phyloP scores from a whole-genome alignment of 2,888 invertebrate species.

The Drosophila fungiperda region DNA sequence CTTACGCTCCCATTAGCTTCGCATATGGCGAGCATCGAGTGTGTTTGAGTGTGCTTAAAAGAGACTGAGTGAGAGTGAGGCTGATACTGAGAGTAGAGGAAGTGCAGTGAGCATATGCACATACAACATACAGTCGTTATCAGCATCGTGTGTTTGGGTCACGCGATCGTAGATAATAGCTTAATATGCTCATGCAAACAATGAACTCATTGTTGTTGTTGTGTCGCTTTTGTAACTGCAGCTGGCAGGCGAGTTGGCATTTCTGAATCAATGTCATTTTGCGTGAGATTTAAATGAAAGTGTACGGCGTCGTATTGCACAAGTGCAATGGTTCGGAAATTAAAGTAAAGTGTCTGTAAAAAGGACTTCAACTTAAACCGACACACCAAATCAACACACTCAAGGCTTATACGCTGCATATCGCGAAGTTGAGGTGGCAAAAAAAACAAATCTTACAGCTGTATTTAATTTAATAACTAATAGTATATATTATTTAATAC shows the following conservation, averaged over 20 bases:
- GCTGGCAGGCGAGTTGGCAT: background rate
- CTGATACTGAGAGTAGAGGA: background rate
- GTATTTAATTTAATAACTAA: too few relatives aligned
- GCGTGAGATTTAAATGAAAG: constrained; percentile 13
- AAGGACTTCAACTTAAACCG: constrained; percentile 35
- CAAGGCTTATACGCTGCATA: constrained; percentile 15
- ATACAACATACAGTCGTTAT: constrained; percentile 16
- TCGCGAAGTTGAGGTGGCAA: background rate
- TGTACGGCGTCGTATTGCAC: constrained; percentile 15
- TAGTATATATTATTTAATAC: background rate
- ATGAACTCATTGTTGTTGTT: constrained; percentile 1
- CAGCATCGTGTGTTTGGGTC: constrained; percentile 4
- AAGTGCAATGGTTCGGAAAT: constrained; percentile 30
- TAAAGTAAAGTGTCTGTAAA: constrained; percentile 37
- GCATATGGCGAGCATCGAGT: background rate
- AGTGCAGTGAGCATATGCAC: background rate
- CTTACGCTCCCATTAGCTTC: background rate
- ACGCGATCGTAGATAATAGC: constrained; percentile 5
- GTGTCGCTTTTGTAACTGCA: background rate
- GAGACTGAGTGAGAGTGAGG: background rate
- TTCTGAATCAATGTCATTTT: background rate
- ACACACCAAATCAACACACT: constrained; percentile 3
- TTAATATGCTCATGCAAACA: background rate
- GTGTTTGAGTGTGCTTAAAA: background rate
- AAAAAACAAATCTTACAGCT: background rate